These are phyloP conservation scores for Gastracanthus pulcherrimus DNA, from an alignment of 2,888 invertebrate genomes.

Conservation along the genomic window DNA sequence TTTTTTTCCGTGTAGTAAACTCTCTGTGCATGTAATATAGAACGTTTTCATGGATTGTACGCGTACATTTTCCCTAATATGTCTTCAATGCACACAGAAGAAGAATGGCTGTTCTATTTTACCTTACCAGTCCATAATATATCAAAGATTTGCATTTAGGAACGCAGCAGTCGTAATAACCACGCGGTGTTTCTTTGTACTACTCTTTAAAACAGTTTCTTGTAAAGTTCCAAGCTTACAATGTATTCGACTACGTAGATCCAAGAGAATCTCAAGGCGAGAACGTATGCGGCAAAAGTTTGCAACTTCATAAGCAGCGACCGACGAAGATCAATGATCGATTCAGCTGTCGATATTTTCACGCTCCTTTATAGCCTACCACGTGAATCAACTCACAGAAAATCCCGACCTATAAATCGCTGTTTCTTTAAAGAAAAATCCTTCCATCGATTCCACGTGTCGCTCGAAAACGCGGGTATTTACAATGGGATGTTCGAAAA, in stretches of 20 bases:
- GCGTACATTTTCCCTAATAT: too few species aligned
- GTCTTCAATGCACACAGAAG: too few species aligned
- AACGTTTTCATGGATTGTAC: not conserved
- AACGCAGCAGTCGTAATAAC: too few species aligned
- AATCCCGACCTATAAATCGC: too few species aligned
- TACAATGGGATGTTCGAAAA: too few species aligned
- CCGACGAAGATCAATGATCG: conserved; percentile 5
- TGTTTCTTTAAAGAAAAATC: too few species aligned
- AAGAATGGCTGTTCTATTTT: not conserved
- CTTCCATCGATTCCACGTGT: too few species aligned
- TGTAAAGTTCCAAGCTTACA: too few species aligned
- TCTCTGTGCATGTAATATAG: too few species aligned
- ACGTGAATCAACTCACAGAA: not conserved
- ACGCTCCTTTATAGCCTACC: not conserved
- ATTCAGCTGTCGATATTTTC: conserved; percentile 8
- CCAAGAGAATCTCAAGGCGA: not conserved
- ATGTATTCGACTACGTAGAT: too few species aligned
- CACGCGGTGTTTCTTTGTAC: not conserved
- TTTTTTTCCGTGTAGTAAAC: too few species aligned
- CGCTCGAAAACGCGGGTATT: too few species aligned
- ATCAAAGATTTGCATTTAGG: not conserved
- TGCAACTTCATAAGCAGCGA: not conserved
- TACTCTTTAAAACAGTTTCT: not conserved
- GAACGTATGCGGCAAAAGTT: not conserved
- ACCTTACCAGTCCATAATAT: not conserved